Percentiles rank a stretch among this genome's conserved stretches.
phyloP scores from a whole-genome alignment of 2,113 vertebrate genomes.

The Cacatua alba region DNA sequence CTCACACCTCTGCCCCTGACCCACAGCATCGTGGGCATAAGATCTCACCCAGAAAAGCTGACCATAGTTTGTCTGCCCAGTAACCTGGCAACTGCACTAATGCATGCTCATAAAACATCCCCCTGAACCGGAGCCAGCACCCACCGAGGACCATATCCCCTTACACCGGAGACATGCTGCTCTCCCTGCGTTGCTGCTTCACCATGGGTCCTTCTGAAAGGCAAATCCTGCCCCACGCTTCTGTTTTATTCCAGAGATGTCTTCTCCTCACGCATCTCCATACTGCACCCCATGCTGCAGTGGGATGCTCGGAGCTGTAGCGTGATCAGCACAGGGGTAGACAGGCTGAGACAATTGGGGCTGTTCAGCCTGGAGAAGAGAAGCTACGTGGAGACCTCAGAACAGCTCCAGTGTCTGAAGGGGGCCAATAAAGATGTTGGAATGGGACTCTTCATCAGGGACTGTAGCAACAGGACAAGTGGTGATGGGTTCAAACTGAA shows the following conservation, averaged over 20 bases:
- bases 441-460: neutral
- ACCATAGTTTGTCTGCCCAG: constrained; percentile 46
- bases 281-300: accelerated
- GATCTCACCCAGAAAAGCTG: neutral
- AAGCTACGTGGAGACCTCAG: neutral
- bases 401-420: neutral
- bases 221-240: neutral
- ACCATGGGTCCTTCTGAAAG: neutral
- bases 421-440: neutral
- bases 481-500: neutral
- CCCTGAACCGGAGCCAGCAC: constrained; percentile 38
- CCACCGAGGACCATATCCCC: neutral
- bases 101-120: constrained; percentile 1
- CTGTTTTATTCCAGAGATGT: neutral
- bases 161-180: neutral
- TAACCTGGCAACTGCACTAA: constrained; percentile 51
- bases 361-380: neutral
- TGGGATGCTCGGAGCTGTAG: neutral
- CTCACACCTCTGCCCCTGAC: neutral
- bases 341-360: neutral
- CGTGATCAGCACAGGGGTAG: neutral
- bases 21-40: neutral
- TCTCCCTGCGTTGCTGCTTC: neutral
- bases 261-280: neutral
- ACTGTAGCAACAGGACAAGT: neutral